Base-by-base conservation (phyloP, 2,888 invertebrate genomes). In the Nowickia ferox region DNA sequence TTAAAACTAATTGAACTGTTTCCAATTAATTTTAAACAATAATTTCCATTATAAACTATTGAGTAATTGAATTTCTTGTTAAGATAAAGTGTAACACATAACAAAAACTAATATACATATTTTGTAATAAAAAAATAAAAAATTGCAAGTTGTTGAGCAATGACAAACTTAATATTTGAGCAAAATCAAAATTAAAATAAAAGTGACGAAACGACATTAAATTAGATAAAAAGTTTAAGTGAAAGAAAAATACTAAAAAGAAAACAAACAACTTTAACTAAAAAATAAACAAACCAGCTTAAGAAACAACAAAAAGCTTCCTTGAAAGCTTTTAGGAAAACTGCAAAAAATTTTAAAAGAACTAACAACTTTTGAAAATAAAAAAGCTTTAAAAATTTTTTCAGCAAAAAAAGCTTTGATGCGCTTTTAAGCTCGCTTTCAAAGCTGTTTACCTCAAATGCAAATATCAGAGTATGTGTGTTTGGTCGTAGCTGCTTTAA, bases 21-120 rank as follows among this genome's bases (percentile, higher is more conserved):
- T 10, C 6, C 30, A 30, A 30, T 30, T 30, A 1, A 0, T 6
- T 30, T 15, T 9, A 40, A 19, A 40, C 13, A 22, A n/a, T 19
- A 68, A 69, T 51, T 11, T 68, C 51, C 8, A 42, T 61, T 61
- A 51, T 61, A 40, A 61, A 61, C 15, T 51, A 61, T 74, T 40
- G 59, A 48, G 48, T 8, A 48, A 74, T 38, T 48, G 5, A 17
- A 38, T 59, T 59, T 51, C 48, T 51, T 59, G 51, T 57, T 46
- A 38, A 69, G 51, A 48, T 53, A 53, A 61, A 61, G 22, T 5
- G 30, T 30, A 57, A 9, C 10, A 66, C 15, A 46, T 11, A 66
- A 38, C 44, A 72, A 22, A 57, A 72, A 10, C 46, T 51, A 15
- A 46, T 46, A 72, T n/a, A n/a, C n/a, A n/a, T 10, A 57, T 59